Percentiles rank a stretch among this genome's conserved stretches.
These are phyloP conservation scores for Scalopus aquaticus DNA, from an alignment of 2,113 vertebrate genomes.

Conservation along the genomic window DNA sequence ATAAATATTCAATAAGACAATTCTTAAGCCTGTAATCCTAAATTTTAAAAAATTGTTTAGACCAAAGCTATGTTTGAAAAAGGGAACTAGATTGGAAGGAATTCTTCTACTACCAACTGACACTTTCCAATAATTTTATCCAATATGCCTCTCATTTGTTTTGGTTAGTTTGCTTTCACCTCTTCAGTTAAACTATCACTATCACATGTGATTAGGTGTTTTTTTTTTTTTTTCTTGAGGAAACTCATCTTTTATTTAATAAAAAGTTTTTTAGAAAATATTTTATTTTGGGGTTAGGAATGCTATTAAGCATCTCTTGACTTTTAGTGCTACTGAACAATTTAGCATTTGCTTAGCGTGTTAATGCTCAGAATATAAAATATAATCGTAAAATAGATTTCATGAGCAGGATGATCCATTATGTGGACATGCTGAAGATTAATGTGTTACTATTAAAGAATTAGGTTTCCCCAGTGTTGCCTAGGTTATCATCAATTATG, in stretches of 20 bases:
- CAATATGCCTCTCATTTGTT: neutral
- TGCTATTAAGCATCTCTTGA: neutral
- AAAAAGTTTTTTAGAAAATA: neutral
- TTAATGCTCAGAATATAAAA: neutral
- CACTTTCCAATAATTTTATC: neutral
- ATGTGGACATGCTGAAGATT: neutral
- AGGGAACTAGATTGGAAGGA: neutral
- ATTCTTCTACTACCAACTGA: neutral
- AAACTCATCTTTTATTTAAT: neutral
- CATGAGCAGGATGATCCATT: neutral
- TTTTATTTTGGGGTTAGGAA: neutral
- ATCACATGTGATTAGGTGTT: neutral
- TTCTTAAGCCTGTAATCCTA: neutral
- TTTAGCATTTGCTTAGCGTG: conserved; percentile 21
- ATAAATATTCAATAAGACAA: neutral
- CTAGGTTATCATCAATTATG: neutral
- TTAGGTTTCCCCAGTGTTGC: neutral
- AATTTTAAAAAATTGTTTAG: neutral
- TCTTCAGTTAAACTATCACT: neutral
- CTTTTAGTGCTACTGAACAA: neutral
- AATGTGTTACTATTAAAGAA: neutral
- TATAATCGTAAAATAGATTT: neutral
- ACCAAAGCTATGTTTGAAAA: neutral
- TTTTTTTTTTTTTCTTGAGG: neutral
- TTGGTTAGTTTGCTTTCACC: neutral